phyloP scores from a whole-genome alignment of 1,140 invertebrate species.

The Ceratina australensis region DNA sequence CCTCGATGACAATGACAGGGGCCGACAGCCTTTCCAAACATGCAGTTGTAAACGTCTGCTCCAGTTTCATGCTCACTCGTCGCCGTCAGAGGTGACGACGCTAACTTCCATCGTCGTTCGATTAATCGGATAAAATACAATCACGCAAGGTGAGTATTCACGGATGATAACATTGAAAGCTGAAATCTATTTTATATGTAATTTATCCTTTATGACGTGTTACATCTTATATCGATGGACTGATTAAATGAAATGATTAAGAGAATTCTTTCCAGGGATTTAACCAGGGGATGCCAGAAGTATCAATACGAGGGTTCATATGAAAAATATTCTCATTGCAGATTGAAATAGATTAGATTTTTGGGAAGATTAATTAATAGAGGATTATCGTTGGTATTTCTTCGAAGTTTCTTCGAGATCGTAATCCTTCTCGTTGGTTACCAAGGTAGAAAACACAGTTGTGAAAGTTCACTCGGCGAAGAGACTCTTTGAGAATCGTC shows the following conservation, averaged over 20 bases:
- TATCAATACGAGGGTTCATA: neutral
- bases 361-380: neutral
- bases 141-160: neutral
- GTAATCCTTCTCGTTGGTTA: neutral
- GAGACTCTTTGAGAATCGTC: constrained; percentile 2
- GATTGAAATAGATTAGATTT: neutral
- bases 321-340: neutral
- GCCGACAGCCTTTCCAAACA: constrained; percentile 77
- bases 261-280: neutral
- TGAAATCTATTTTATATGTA: no score
- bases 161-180: neutral
- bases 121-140: constrained; percentile 32
- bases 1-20: constrained; percentile 73
- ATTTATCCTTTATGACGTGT: no score
- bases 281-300: neutral
- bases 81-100: constrained; percentile 10
- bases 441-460: neutral
- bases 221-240: neutral
- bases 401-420: neutral
- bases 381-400: constrained; percentile 4
- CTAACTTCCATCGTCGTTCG: no score
- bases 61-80: constrained; percentile 72
- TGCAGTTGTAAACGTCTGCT: constrained; percentile 76
- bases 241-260: neutral
- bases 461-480: neutral